phyloP scores from a whole-genome alignment of 2,888 invertebrate genomes.

The Petrolisthes manimaculis region DNA sequence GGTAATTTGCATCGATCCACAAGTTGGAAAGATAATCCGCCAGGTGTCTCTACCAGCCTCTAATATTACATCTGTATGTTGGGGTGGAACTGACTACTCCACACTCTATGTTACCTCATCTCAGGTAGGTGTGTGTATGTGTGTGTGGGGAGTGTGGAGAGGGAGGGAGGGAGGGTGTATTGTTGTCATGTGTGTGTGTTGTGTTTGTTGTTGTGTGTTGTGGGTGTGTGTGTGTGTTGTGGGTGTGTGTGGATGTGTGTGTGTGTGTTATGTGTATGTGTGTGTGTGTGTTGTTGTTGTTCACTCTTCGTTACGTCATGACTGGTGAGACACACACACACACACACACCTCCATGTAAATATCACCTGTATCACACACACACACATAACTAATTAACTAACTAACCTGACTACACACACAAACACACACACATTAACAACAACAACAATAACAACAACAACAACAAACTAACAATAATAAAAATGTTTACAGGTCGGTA shows the following conservation, averaged over 20 bases:
- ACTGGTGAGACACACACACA: not conserved
- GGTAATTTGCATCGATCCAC: not conserved
- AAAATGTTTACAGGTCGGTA: not conserved
- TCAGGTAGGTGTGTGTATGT: too few relatives aligned
- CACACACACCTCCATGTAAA: not conserved
- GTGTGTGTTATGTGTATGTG: not conserved
- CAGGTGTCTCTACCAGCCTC: not conserved
- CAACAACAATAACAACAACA: not conserved
- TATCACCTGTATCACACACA: not conserved
- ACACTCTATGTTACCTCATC: not conserved
- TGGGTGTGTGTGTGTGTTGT: too few relatives aligned
- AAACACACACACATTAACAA: not conserved
- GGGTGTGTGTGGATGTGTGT: too few relatives aligned
- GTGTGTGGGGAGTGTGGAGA: too few relatives aligned
- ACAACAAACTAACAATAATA: not conserved
- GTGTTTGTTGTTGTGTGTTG: too few relatives aligned
- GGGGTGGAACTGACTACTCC: not conserved
- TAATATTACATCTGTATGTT: not conserved
- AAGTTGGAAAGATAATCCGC: not conserved
- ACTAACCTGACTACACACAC: not conserved
- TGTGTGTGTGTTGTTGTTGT: not conserved
- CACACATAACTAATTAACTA: not conserved
- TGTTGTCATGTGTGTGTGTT: too few relatives aligned
- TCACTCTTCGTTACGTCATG: not conserved
- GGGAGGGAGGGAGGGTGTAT: too few relatives aligned